phyloP scores from a whole-genome alignment of 2,888 invertebrate species.

The Congeria kusceri region DNA sequence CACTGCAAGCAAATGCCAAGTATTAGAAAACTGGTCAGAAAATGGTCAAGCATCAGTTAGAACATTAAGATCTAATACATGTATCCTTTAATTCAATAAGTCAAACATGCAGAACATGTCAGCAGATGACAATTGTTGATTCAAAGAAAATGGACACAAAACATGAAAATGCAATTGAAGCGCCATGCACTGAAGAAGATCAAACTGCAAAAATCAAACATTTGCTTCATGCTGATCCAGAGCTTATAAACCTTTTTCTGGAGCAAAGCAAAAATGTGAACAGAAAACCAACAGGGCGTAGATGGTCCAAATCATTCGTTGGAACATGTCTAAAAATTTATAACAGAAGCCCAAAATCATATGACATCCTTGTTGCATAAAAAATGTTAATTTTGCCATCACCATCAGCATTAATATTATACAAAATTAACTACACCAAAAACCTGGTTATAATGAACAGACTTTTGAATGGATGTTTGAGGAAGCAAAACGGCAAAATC shows the following conservation, averaged over 20 bases:
- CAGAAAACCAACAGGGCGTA: conserved; percentile 23
- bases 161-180: neutral
- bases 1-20: conserved; percentile 26
- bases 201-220: neutral
- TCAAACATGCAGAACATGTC: conserved; percentile 35
- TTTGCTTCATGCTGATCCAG: conserved; percentile 4
- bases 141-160: neutral
- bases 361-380: conserved; percentile 10
- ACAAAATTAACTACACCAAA: conserved; percentile 43
- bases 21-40: conserved; percentile 19
- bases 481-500: conserved; percentile 41
- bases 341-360: conserved; percentile 18
- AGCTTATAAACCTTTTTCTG: conserved; percentile 22
- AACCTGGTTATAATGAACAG: conserved; percentile 39
- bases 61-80: conserved; percentile 24
- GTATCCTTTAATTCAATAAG: conserved; percentile 13
- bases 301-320: conserved; percentile 33
- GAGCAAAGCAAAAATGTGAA: conserved; percentile 30
- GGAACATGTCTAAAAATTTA: conserved; percentile 26
- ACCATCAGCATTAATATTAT: conserved; percentile 16
- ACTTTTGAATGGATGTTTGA: conserved; percentile 58
- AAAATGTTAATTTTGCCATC: conserved; percentile 26
- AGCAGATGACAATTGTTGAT: conserved; percentile 8
- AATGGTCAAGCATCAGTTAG: conserved; percentile 10
- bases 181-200: too few relatives aligned